phyloP scores from a whole-genome alignment of 2,113 vertebrate species.

The Neodon shergylaensis region DNA sequence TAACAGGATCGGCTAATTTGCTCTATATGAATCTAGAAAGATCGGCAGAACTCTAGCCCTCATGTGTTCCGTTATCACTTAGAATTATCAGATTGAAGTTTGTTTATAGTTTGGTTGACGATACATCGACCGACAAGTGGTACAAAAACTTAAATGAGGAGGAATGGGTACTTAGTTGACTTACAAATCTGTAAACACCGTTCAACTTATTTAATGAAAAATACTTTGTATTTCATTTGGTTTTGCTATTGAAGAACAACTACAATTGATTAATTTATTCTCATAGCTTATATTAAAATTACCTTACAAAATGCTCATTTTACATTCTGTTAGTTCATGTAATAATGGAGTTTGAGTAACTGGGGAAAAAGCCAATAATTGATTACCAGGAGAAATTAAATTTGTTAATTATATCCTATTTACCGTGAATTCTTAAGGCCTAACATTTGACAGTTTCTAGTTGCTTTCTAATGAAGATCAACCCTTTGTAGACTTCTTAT shows the following conservation, averaged over 20 bases:
- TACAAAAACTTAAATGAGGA: too few species aligned
- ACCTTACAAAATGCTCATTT: slow-evolving; percentile 4
- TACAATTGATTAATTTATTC: slow-evolving; percentile 57
- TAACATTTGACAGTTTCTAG: slow-evolving; percentile 36
- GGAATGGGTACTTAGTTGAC: slow-evolving; percentile 3
- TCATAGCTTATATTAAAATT: slow-evolving; percentile 53
- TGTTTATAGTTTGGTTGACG: not conserved
- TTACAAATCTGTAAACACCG: not conserved
- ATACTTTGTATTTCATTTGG: not conserved
- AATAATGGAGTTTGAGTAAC: slow-evolving; percentile 50
- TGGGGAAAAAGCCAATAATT: slow-evolving; percentile 33
- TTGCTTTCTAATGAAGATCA: slow-evolving; percentile 47
- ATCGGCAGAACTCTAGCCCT: not conserved
- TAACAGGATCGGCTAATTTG: slow-evolving; percentile 67
- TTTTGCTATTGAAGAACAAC: slow-evolving; percentile 24
- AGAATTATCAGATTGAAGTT: slow-evolving; percentile 17
- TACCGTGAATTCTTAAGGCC: not conserved
- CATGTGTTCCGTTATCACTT: not conserved
- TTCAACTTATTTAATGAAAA: not conserved
- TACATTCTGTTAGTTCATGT: slow-evolving; percentile 24
- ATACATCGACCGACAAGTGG: too few species aligned
- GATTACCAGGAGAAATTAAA: slow-evolving; percentile 23
- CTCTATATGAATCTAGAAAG: slow-evolving; percentile 13
- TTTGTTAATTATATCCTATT: slow-evolving; percentile 43
- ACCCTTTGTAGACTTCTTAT: slow-evolving; percentile 25